Percentiles rank a stretch among this genome's conserved stretches.
Conservation (phyloP, 2,888 invertebrate species). For the Aspidiotus destructor region DNA sequence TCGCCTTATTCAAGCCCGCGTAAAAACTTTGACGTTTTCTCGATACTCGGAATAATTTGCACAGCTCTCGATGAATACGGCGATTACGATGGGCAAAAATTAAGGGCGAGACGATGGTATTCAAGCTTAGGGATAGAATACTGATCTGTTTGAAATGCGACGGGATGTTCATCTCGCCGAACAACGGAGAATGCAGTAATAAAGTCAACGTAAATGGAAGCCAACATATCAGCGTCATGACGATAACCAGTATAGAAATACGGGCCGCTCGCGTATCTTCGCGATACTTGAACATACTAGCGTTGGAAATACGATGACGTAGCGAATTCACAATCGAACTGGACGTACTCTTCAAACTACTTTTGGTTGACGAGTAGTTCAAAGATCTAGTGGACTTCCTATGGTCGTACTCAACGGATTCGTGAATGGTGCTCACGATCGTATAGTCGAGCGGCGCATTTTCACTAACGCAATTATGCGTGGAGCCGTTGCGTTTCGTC, state of each 20-base stretch:
- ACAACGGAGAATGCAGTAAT: constrained; percentile 33
- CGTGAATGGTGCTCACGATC: constrained; percentile 26
- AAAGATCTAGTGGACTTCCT: constrained; percentile 40
- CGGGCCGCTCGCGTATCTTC: constrained; percentile 84
- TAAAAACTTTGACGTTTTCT: constrained; percentile 35
- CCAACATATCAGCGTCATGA: constrained; percentile 55
- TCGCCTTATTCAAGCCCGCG: constrained; percentile 23
- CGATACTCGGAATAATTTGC: constrained; percentile 34
- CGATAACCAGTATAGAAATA: constrained; percentile 67
- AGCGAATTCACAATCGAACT: constrained; percentile 60
- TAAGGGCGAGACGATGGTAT: constrained; percentile 59
- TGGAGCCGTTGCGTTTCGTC: constrained; percentile 45
- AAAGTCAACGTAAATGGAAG: constrained; percentile 45
- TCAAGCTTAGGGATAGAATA: constrained; percentile 44
- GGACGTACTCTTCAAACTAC: constrained; percentile 46
- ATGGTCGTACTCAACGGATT: constrained; percentile 23
- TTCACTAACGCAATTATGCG: constrained; percentile 13
- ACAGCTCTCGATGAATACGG: constrained; percentile 52
- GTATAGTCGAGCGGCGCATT: constrained; percentile 21
- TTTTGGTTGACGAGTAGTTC: constrained; percentile 38
- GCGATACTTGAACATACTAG: constrained; percentile 70
- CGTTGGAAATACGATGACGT: constrained; percentile 65
- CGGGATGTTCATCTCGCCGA: constrained; percentile 23
- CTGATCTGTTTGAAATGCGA: constrained; percentile 33
- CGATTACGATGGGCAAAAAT: constrained; percentile 67